A percentile compares a stretch with the other conserved stretches of the same genome.
Evolutionary conservation across 2,888 invertebrate species (phyloP).

Genomic region (Crioceris asparagi): DNA sequence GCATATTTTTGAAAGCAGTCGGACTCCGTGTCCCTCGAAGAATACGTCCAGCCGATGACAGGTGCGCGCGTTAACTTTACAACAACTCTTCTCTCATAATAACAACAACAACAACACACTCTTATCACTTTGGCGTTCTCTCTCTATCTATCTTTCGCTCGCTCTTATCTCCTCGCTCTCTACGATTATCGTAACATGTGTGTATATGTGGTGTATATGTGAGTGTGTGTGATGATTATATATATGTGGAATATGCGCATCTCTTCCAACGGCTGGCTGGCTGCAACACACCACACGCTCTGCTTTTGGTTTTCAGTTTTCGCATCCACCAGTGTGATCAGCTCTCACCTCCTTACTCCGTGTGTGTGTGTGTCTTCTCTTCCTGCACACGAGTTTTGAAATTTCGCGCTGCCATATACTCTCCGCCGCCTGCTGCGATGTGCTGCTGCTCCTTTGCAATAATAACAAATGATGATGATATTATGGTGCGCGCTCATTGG

Average conservation of each 20-base stretch:
- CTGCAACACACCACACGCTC: conserved; percentile 5
- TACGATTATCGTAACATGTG: conserved; percentile 1
- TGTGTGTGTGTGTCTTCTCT: too few relatives aligned
- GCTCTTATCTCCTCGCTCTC: neutral
- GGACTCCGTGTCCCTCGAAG: conserved; percentile 36
- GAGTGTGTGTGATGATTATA: conserved; percentile 11
- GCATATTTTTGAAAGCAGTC: conserved; percentile 43
- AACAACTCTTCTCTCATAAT: too few relatives aligned
- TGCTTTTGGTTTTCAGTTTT: conserved; percentile 20
- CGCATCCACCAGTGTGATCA: too few relatives aligned
- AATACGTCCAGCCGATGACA: conserved; percentile 27
- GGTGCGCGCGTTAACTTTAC: conserved; percentile 24
- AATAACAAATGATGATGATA: conserved; percentile 23
- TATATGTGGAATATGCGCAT: conserved; percentile 22
- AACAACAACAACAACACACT: conserved; percentile 2
- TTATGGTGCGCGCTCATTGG: conserved; percentile 23
- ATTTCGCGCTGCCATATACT: conserved; percentile 13
- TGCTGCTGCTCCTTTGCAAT: conserved; percentile 24
- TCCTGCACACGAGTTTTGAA: conserved; percentile 1
- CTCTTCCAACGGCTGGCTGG: too few relatives aligned
- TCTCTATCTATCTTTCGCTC: conserved; percentile 4
- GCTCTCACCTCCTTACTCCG: neutral
- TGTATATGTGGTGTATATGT: conserved; percentile 22
- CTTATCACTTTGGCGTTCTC: conserved; percentile 4
- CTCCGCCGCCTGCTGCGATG: conserved; percentile 11